Conservation (phyloP, 35 echinoderm and acorn worm genomes). For the Ophiothrix spiculata region DNA sequence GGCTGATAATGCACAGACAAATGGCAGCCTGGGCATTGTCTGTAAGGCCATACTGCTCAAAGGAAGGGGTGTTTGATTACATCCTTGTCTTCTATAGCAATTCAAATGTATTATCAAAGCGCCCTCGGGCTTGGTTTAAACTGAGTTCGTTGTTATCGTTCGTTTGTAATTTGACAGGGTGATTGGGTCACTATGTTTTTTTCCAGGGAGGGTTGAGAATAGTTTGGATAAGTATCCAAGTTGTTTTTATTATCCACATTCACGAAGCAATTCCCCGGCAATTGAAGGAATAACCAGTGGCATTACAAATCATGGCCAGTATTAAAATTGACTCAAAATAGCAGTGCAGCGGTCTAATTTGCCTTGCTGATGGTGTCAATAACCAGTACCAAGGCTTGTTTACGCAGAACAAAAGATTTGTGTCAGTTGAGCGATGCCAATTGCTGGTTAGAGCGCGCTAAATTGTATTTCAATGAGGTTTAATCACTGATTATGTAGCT, state of each 20-base stretch:
- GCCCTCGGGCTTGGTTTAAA: background rate
- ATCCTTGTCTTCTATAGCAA: background rate
- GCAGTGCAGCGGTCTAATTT: background rate
- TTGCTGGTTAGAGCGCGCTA: too few relatives aligned
- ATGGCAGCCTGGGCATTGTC: conserved; percentile 1
- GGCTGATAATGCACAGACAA: background rate
- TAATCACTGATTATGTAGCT: too few relatives aligned
- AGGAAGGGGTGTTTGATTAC: background rate
- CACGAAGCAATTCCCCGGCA: background rate
- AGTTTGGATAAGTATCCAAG: background rate
- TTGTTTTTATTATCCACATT: background rate
- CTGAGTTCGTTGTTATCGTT: background rate
- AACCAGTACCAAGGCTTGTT: background rate
- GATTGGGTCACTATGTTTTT: background rate
- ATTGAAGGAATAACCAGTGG: background rate
- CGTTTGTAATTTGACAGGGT: background rate
- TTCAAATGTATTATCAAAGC: background rate
- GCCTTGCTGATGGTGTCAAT: background rate
- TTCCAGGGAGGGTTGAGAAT: background rate
- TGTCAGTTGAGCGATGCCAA: background rate
- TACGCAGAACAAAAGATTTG: background rate
- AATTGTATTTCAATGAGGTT: too few relatives aligned
- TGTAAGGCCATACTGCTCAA: background rate
- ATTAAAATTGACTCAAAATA: background rate
- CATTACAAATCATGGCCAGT: background rate